Percentiles rank a stretch among this genome's conserved stretches.
phyloP scores from a whole-genome alignment of 1,140 invertebrate species.

The Battus philenor region DNA sequence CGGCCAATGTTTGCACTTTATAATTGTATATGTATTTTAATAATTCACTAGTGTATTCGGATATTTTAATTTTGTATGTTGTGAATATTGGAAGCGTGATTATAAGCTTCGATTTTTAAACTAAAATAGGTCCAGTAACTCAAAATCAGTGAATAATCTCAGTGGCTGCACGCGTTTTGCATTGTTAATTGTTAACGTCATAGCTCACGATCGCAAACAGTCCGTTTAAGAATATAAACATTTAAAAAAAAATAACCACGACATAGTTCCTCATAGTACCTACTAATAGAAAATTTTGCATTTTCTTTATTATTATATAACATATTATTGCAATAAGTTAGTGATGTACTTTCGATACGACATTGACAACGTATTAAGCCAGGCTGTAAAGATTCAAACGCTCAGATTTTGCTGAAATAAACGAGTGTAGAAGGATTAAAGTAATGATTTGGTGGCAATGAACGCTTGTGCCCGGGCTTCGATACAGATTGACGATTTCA shows the following conservation, averaged over 20 bases:
- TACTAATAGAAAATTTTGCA: constrained; percentile 74
- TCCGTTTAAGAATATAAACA: constrained; percentile 41
- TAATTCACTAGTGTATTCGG: constrained; percentile 38
- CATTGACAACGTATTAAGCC: constrained; percentile 30
- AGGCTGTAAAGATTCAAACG: constrained; percentile 26
- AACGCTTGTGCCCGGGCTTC: constrained; percentile 35
- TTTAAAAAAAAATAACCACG: constrained; percentile 63
- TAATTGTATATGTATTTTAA: constrained; percentile 39
- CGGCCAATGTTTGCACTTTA: constrained; percentile 27
- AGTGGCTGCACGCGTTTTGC: constrained; percentile 45
- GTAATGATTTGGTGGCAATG: background rate
- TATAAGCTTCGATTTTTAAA: constrained; percentile 22
- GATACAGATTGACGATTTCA: constrained; percentile 61
- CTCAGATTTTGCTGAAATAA: constrained; percentile 4
- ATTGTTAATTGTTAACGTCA: constrained; percentile 69
- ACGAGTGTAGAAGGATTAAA: background rate
- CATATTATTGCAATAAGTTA: constrained; percentile 69
- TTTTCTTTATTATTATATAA: constrained; percentile 69
- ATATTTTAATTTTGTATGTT: constrained; percentile 30
- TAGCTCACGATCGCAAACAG: constrained; percentile 43
- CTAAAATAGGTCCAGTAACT: constrained; percentile 17
- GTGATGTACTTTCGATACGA: constrained; percentile 54
- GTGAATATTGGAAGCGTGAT: constrained; percentile 27
- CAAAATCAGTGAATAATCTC: constrained; percentile 53
- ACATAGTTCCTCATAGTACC: constrained; percentile 75